Conservation (phyloP, 35 echinoderm and acorn worm genomes). For the Patiria miniata region DNA sequence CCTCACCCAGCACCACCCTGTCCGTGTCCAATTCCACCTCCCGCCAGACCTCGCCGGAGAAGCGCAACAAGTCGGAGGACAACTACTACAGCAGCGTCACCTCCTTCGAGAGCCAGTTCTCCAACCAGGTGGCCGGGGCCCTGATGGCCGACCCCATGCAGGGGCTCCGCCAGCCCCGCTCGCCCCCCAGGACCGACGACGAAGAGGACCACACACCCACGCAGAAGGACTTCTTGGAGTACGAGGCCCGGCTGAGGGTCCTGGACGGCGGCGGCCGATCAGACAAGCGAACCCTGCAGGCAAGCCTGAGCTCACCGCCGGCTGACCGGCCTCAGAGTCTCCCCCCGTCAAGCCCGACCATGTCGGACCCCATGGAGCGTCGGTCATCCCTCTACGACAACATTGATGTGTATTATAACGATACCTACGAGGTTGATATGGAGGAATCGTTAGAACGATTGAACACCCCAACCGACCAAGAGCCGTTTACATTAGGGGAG, state of each 20-base stretch:
- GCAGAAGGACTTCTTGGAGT: slow-evolving; percentile 45
- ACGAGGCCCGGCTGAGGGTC: background rate
- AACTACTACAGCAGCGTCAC: slow-evolving; percentile 91
- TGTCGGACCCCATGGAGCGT: slow-evolving; percentile 66
- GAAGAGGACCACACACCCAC: slow-evolving; percentile 48
- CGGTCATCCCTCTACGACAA: slow-evolving; percentile 84
- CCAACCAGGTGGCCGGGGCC: slow-evolving; percentile 34
- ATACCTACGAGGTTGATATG: slow-evolving; percentile 89
- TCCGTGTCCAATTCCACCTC: slow-evolving; percentile 73
- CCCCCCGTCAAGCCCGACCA: slow-evolving; percentile 76
- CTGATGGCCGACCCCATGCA: slow-evolving; percentile 1
- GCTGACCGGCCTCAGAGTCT: slow-evolving; percentile 74
- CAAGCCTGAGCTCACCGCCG: slow-evolving; percentile 65
- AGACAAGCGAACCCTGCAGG: slow-evolving; percentile 50
- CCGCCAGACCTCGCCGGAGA: slow-evolving; percentile 84
- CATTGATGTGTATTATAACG: slow-evolving; percentile 91
- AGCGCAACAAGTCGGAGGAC: slow-evolving; percentile 61
- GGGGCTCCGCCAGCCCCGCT: background rate
- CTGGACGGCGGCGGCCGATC: background rate
- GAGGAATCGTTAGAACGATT: slow-evolving; percentile 84
- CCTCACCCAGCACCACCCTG: slow-evolving; percentile 52
- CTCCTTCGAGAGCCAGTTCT: slow-evolving; percentile 75
- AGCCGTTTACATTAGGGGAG: background rate
- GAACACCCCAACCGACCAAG: slow-evolving; percentile 58
- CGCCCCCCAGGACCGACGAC: background rate